phyloP scores from a whole-genome alignment of 2,888 invertebrate species.

The Lissonota sp. region DNA sequence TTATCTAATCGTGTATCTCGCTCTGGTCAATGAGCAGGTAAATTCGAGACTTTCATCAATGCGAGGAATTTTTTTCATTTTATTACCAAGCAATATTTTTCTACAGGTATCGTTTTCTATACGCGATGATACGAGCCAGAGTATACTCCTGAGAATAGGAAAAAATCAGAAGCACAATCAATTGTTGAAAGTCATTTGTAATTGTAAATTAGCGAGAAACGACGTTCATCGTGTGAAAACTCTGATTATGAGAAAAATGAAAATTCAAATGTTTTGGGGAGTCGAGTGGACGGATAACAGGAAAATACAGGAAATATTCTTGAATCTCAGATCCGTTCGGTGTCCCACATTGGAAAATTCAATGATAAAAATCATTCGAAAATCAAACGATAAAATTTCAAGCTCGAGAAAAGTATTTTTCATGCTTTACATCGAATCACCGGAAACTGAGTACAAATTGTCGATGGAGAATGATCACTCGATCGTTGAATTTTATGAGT shows the following conservation, averaged over 20 bases:
- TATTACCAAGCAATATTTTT: conserved; percentile 15
- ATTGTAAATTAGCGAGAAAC: too few species aligned
- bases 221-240: conserved; percentile 65
- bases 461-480: conserved; percentile 1
- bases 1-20: conserved; percentile 86
- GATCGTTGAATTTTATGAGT: conserved; percentile 45
- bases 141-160: conserved; percentile 84
- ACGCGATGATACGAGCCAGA: conserved; percentile 87
- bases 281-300: conserved; percentile 48
- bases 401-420: conserved; percentile 62
- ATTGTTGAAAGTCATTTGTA: conserved; percentile 72
- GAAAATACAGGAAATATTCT: conserved; percentile 65
- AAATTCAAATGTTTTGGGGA: conserved; percentile 71
- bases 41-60: background rate
- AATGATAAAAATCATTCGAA: conserved; percentile 51
- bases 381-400: too few species aligned
- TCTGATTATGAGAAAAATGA: conserved; percentile 13
- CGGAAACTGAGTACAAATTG: conserved; percentile 49
- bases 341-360: conserved; percentile 64
- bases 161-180: conserved; percentile 70
- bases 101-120: conserved; percentile 87
- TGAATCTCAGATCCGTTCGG: conserved; percentile 70
- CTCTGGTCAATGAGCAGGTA: conserved; percentile 87
- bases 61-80: background rate
- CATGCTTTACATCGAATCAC: conserved; percentile 65